phyloP scores from a whole-genome alignment of 2,888 invertebrate species.

The Hetaerina titia region DNA sequence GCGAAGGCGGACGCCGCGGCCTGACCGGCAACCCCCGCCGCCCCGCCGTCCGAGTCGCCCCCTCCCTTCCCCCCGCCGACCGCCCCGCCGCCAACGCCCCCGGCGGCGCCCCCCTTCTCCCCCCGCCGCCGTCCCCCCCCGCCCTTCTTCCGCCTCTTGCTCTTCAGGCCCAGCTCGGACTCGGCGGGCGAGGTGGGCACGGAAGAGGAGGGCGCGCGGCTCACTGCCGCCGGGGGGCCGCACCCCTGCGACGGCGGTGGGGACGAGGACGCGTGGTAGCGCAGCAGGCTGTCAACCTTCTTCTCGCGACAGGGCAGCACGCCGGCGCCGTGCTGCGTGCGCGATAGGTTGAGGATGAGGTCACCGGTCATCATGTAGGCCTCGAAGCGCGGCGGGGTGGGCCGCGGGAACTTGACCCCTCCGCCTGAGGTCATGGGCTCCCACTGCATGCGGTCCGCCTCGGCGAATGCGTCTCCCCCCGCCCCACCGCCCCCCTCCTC shows the following conservation, averaged over 20 bases:
- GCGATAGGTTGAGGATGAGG: constrained; percentile 94
- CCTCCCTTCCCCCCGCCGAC: constrained; percentile 71
- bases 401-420: constrained; percentile 76
- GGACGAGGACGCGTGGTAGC: constrained; percentile 63
- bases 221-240: constrained; percentile 77
- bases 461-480: constrained; percentile 64
- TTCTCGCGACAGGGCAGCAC: constrained; percentile 81
- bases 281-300: constrained; percentile 78
- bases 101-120: constrained; percentile 20
- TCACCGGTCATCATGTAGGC: constrained; percentile 99
- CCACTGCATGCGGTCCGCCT: constrained; percentile 77
- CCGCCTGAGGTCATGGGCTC: constrained; percentile 76
- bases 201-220: constrained; percentile 60
- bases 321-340: constrained; percentile 85
- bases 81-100: constrained; percentile 67
- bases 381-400: constrained; percentile 84
- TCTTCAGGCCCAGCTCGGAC: constrained; percentile 57
- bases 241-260: constrained; percentile 78
- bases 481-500: neutral
- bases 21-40: constrained; percentile 75
- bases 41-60: constrained; percentile 75
- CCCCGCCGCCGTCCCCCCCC: constrained; percentile 24
- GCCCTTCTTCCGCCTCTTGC: constrained; percentile 61
- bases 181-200: constrained; percentile 65
- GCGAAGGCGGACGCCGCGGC: constrained; percentile 72